Evolutionary conservation across 2,888 invertebrate species (phyloP).

Genomic region (Papilio protenor): DNA sequence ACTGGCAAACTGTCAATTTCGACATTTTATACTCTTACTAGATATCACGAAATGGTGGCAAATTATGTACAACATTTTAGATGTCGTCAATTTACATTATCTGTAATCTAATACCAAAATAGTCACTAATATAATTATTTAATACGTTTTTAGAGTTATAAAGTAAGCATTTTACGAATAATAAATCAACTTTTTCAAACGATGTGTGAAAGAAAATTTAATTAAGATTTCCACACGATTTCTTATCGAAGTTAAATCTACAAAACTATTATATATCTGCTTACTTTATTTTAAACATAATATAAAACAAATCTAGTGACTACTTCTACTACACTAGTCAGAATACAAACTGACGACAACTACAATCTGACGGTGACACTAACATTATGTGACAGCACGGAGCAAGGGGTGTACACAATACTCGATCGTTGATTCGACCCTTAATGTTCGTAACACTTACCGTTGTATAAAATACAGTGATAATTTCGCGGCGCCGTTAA

Average conservation of each 20-base stretch:
- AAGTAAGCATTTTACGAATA: too few relatives aligned
- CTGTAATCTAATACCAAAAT: too few relatives aligned
- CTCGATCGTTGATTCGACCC: constrained; percentile 71
- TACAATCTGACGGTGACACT: constrained; percentile 48
- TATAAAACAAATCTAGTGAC: neutral
- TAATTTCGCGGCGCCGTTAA: neutral
- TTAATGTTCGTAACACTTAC: constrained; percentile 33
- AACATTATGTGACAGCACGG: constrained; percentile 80
- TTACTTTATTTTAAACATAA: too few relatives aligned
- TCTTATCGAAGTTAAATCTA: too few relatives aligned
- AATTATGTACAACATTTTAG: too few relatives aligned
- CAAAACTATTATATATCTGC: too few relatives aligned
- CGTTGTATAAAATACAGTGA: constrained; percentile 18
- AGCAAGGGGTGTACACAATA: constrained; percentile 74
- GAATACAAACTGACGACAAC: neutral
- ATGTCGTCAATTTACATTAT: too few relatives aligned
- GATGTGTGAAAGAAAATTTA: too few relatives aligned
- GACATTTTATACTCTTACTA: neutral
- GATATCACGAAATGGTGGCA: neutral
- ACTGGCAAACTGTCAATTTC: neutral
- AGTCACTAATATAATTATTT: too few relatives aligned
- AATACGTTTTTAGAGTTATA: too few relatives aligned
- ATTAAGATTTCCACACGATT: too few relatives aligned
- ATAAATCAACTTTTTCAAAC: too few relatives aligned
- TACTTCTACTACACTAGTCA: neutral